Evolutionary conservation across 2,113 vertebrate species (phyloP), one percentile per base, ranked within the genome.

Genomic region (pig (Sus scrofa)): DNA sequence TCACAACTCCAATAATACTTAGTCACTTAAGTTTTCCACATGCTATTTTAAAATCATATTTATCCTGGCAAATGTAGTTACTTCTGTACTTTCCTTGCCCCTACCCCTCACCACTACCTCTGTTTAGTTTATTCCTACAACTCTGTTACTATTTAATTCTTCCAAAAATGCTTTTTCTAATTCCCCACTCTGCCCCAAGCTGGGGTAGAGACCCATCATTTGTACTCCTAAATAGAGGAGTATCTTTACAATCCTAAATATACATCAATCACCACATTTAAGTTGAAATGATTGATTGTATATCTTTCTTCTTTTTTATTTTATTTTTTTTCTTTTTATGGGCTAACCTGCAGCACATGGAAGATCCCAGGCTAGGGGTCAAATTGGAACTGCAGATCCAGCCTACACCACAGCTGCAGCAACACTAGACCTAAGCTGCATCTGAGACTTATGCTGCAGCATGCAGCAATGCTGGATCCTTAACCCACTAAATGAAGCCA

Each of bases 141-240:
- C 27, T 12, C 13, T 27, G 14, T 58, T 27, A 65, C 15, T 37
- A 37, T 34, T 34, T 71, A 85, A 94, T 74, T 97, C 10, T 78
- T 67, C 79, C 56, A 20, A 65, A 95, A 86, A 37, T 3, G 83
- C 14, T 27, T 89, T 81, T 74, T 91, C 34, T 79, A 26, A 70
- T 18, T 62, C 34, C 1, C 0, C 24, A 37, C 6, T 37, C 3
- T 9, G 24, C 2, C 8, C 20, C n/a, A 60, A 16, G 22, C 22
- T 81, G 60, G 50, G 62, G 32, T 44, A 94, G 50, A 20, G 37
- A 27, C 11, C 32, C 44, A 60, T 54, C 32, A 60, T 60, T 3
- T 34, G 11, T 11, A 54, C 24, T 67, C 44, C 24, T 37, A 12
- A 44, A 44, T 44, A 44, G 44, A 44, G 44, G 44, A 44, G 8